Percentiles rank a stretch among this genome's conserved stretches.
Conservation (phyloP, 2,888 invertebrate species). For the Clostera curtula region DNA sequence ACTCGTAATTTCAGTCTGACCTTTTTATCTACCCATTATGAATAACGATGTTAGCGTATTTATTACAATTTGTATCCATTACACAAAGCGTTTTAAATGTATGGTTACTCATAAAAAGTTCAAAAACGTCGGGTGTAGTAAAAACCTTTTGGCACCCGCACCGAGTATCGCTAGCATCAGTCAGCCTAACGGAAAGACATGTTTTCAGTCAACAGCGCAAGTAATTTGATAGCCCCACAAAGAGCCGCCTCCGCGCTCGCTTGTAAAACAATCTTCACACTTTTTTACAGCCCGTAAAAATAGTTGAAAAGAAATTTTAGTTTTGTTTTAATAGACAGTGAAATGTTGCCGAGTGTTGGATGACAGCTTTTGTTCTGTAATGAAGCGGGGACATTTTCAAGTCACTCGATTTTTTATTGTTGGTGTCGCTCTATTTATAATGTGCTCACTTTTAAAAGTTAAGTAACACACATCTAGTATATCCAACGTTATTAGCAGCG, state of each 20-base stretch:
- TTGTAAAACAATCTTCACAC: constrained; percentile 71
- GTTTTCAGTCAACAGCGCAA: constrained; percentile 64
- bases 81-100: too few species aligned
- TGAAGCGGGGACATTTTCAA: constrained; percentile 66
- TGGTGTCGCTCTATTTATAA: constrained; percentile 57
- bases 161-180: constrained; percentile 57
- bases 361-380: constrained; percentile 74
- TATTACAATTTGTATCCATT: too few species aligned
- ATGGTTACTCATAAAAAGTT: too few species aligned
- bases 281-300: constrained; percentile 72
- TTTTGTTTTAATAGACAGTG: constrained; percentile 70
- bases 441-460: too few species aligned
- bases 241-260: constrained; percentile 67
- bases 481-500: too few species aligned
- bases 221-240: constrained; percentile 64
- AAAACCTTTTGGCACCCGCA: constrained; percentile 51
- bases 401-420: constrained; percentile 58
- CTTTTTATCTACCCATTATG: too few species aligned
- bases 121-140: too few species aligned
- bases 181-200: constrained; percentile 63
- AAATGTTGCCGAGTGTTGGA: constrained; percentile 71
- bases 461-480: too few species aligned
- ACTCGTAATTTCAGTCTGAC: too few species aligned
- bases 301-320: constrained; percentile 68
- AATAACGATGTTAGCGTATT: too few species aligned